A percentile compares a stretch with the other conserved stretches of the same genome.
These are phyloP conservation scores for Theristicus caerulescens DNA, from an alignment of 2,113 vertebrate species.

Conservation along the genomic window DNA sequence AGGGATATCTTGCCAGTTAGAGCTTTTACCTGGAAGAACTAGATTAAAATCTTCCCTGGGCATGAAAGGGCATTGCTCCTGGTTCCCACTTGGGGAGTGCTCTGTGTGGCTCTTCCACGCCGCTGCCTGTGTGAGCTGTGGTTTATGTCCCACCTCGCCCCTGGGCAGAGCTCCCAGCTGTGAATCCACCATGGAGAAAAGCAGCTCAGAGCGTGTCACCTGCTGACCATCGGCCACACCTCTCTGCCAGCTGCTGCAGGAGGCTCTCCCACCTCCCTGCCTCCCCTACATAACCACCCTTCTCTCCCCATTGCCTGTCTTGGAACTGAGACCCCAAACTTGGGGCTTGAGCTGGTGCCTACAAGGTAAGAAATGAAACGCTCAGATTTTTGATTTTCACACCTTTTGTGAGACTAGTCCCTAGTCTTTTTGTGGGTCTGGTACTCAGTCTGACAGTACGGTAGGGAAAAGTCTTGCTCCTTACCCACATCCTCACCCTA, in stretches of 20 bases:
- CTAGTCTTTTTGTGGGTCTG: neutral
- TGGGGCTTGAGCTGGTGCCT: neutral
- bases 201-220: fast-evolving
- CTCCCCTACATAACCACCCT: fast-evolving
- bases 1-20: neutral
- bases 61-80: neutral
- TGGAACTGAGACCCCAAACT: neutral
- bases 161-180: neutral
- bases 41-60: neutral
- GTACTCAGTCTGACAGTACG: neutral
- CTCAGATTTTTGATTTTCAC: fast-evolving
- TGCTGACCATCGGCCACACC: neutral
- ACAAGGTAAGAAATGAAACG: neutral
- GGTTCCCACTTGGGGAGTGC: neutral
- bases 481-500: neutral
- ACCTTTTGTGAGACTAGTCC: neutral
- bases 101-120: neutral
- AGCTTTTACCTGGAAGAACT: neutral
- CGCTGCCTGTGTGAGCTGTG: fast-evolving
- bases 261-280: neutral
- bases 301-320: fast-evolving
- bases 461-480: neutral
- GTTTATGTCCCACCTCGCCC: neutral
- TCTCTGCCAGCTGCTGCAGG: neutral
- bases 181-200: neutral